A percentile compares a stretch with the other conserved stretches of the same genome.
These are phyloP conservation scores for Eupristina koningsbergeri DNA, from an alignment of 1,140 invertebrate species.

Conservation along the genomic window DNA sequence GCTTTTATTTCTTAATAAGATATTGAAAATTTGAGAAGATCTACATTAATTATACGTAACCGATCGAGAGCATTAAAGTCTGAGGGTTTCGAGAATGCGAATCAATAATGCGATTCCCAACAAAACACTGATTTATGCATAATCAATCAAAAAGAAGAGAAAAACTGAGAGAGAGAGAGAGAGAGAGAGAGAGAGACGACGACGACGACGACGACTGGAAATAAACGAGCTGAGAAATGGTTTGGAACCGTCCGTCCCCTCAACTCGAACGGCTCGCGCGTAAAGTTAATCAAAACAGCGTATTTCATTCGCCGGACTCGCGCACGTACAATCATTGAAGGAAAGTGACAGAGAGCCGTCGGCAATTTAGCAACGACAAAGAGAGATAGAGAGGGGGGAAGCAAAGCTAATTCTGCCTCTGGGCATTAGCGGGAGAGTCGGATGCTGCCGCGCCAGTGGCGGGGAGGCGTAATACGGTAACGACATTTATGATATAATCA, in stretches of 20 bases:
- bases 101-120: background rate
- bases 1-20: background rate
- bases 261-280: background rate
- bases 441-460: constrained; percentile 19
- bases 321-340: constrained; percentile 1
- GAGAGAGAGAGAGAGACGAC: too few species aligned
- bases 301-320: constrained; percentile 4
- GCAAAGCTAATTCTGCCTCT: constrained; percentile 5
- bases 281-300: constrained; percentile 29
- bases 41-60: background rate
- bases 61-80: background rate
- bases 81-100: background rate
- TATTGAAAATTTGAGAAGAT: too few species aligned
- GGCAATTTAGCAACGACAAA: constrained; percentile 21
- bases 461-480: constrained; percentile 66
- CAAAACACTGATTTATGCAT: constrained; percentile 16
- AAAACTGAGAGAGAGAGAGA: too few species aligned
- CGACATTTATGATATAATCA: constrained; percentile 70
- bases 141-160: too few species aligned
- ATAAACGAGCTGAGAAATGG: constrained; percentile 8
- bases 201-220: too few species aligned
- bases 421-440: constrained; percentile 2
- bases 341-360: constrained; percentile 47
- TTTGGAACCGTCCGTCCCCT: background rate
- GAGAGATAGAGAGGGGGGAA: background rate